Percentiles rank a stretch among this genome's conserved stretches.
phyloP scores from a whole-genome alignment of 2,797 vertebrate genomes.

The Dipus sagitta region DNA sequence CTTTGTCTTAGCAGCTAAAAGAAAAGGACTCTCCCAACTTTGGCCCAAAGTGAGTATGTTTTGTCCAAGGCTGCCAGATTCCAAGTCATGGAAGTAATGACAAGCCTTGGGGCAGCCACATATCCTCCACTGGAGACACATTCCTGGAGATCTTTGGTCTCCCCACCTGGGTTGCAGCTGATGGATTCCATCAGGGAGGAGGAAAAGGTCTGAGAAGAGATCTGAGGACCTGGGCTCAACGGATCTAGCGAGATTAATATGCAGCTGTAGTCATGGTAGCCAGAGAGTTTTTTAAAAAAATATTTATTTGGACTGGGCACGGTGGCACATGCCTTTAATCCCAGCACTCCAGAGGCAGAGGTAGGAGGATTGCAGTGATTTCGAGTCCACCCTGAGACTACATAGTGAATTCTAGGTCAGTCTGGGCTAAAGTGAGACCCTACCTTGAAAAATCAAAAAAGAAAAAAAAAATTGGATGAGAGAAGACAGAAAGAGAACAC shows the following conservation, averaged over 20 bases:
- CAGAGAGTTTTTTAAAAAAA: neutral
- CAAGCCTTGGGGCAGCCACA: constrained; percentile 71
- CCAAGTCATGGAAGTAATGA: constrained; percentile 56
- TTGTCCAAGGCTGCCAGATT: constrained; percentile 36
- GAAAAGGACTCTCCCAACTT: constrained; percentile 2
- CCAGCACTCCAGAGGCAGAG: too few relatives aligned
- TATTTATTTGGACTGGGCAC: too few relatives aligned
- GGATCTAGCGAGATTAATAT: constrained; percentile 66
- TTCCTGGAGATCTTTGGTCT: constrained; percentile 77
- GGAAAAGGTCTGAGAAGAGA: constrained; percentile 51
- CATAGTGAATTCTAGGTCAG: too few relatives aligned
- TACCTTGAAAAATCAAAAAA: too few relatives aligned
- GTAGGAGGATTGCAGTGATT: too few relatives aligned
- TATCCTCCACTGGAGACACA: constrained; percentile 66
- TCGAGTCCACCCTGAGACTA: too few relatives aligned
- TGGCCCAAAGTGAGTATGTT: constrained; percentile 10
- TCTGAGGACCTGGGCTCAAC: constrained; percentile 37
- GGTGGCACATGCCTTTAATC: too few relatives aligned
- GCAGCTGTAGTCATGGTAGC: constrained; percentile 11
- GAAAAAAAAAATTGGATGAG: too few relatives aligned
- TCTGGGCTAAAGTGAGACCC: too few relatives aligned
- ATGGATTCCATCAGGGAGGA: constrained; percentile 63
- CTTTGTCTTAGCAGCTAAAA: constrained; percentile 28
- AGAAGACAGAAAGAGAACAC: too few relatives aligned
- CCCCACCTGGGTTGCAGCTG: constrained; percentile 78